A percentile compares a stretch with the other conserved stretches of the same genome.
Evolutionary conservation across 2,113 vertebrate species (phyloP).

Genomic region (Macroglossus sobrinus): DNA sequence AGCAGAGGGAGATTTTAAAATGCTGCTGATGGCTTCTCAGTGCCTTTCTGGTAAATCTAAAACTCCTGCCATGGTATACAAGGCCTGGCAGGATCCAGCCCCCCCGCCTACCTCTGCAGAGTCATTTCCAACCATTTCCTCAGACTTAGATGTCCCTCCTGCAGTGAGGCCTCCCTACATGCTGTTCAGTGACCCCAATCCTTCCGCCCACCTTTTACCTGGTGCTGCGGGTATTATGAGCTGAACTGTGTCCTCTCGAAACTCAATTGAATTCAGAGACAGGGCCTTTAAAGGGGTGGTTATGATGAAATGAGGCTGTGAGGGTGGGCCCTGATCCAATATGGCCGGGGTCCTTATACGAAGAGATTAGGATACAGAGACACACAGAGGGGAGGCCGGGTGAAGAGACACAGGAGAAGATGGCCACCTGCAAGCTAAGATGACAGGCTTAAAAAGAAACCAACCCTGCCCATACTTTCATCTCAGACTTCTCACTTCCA

Average conservation of each 20-base stretch:
- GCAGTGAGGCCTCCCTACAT: accelerated
- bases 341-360: background rate
- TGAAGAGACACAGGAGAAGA: background rate
- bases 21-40: background rate
- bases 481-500: background rate
- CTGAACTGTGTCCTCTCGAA: background rate
- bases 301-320: background rate
- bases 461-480: background rate
- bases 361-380: background rate
- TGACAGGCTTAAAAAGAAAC: background rate
- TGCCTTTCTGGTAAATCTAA: background rate
- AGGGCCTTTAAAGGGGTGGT: background rate
- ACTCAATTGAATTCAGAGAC: background rate
- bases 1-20: background rate
- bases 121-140: background rate
- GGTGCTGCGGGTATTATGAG: too few relatives aligned
- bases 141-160: background rate
- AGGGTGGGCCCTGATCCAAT: background rate
- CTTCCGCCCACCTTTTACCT: background rate
- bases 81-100: background rate
- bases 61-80: background rate
- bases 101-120: background rate
- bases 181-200: accelerated
- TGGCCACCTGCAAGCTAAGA: background rate
- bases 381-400: background rate